phyloP scores from a whole-genome alignment of 2,797 vertebrate species.

The Etheostoma nigrum region DNA sequence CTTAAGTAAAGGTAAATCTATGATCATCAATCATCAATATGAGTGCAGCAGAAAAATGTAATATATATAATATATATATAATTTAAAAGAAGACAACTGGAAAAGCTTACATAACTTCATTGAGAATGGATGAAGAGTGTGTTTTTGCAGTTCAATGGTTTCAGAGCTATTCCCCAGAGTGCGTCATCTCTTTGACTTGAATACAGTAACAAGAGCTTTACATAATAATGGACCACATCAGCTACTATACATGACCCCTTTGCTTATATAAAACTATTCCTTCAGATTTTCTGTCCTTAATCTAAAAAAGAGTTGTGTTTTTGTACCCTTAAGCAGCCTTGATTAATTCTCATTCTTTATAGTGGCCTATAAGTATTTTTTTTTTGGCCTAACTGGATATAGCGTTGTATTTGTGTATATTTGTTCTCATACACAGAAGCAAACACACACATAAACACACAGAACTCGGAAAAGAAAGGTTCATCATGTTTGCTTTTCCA shows the following conservation, averaged over 20 bases:
- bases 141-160: slow-evolving; percentile 54
- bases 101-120: slow-evolving; percentile 67
- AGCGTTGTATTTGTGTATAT: background rate
- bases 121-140: slow-evolving; percentile 66
- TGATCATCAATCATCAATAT: background rate
- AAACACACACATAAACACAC: slow-evolving; percentile 44
- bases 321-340: background rate
- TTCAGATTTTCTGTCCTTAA: background rate
- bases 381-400: background rate
- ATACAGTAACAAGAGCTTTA: slow-evolving; percentile 27
- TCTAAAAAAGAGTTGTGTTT: background rate
- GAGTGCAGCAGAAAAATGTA: slow-evolving; percentile 25
- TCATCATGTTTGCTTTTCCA: slow-evolving; percentile 66
- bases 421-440: slow-evolving; percentile 4
- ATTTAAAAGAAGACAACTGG: slow-evolving; percentile 28
- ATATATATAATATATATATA: background rate
- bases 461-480: slow-evolving; percentile 77
- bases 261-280: background rate
- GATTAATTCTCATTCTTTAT: background rate
- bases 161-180: slow-evolving; percentile 42
- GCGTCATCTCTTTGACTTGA: slow-evolving; percentile 27
- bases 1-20: background rate
- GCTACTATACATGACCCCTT: slow-evolving; percentile 10
- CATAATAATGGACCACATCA: slow-evolving; percentile 16
- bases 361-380: background rate